phyloP scores from a whole-genome alignment of 2,797 vertebrate genomes.

The Petrocephalus schoutedeni region DNA sequence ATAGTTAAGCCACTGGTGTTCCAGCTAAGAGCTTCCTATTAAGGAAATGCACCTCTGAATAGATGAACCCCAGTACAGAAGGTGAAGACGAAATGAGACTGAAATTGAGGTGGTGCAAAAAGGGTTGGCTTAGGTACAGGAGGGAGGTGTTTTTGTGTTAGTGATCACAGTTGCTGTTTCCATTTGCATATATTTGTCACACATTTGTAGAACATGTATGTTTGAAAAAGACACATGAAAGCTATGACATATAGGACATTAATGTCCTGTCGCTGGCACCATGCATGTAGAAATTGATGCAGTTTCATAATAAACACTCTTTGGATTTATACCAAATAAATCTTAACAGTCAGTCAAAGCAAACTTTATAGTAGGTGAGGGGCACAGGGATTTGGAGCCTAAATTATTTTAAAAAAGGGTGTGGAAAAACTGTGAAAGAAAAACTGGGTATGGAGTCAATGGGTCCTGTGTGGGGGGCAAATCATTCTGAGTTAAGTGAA shows the following conservation, averaged over 20 bases:
- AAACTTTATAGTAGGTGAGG: not conserved
- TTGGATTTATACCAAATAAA: conserved; percentile 6
- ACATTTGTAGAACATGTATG: not conserved
- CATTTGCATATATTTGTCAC: conserved; percentile 13
- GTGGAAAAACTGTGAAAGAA: not conserved
- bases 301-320: not conserved
- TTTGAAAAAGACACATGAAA: not conserved
- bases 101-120: not conserved
- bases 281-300: conserved; percentile 14
- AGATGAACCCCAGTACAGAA: not conserved
- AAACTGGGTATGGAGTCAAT: not conserved
- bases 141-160: not conserved
- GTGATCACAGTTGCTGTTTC: not conserved
- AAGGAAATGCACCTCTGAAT: not conserved
- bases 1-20: not conserved
- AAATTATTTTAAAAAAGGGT: not conserved
- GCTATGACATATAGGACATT: not conserved
- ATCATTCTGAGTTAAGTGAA: not conserved
- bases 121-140: not conserved
- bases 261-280: conserved; percentile 2
- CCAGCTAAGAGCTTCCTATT: not conserved
- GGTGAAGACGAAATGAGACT: not conserved
- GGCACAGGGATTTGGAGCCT: not conserved
- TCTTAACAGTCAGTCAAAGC: conserved; percentile 9
- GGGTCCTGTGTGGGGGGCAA: not conserved